These are phyloP conservation scores for Anabacerthia variegaticeps DNA, from an alignment of 2,797 vertebrate genomes.

Conservation along the genomic window DNA sequence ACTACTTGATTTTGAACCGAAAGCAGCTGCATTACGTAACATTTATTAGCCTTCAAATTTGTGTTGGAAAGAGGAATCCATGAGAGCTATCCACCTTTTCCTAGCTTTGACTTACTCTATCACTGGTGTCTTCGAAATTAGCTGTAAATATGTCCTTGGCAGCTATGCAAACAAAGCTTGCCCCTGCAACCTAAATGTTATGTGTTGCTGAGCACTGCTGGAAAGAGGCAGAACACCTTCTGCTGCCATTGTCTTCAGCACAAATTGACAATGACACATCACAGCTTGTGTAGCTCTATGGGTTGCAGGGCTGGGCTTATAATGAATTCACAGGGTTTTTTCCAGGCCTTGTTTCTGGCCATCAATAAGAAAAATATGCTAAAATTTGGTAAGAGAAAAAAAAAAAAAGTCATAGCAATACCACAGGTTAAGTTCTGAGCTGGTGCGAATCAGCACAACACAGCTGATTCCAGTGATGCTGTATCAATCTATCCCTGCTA, in stretches of 20 bases:
- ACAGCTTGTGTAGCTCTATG: background rate
- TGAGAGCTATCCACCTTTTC: background rate
- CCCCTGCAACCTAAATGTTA: background rate
- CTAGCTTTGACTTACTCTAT: background rate
- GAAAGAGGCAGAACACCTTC: background rate
- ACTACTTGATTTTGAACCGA: background rate
- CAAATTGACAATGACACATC: background rate
- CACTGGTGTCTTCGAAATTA: background rate
- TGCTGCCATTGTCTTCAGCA: background rate
- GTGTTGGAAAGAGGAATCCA: background rate
- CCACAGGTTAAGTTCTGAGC: background rate
- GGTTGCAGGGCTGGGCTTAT: background rate
- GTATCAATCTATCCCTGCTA: background rate
- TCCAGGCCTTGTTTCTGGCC: background rate
- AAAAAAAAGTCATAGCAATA: background rate
- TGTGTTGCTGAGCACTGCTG: background rate
- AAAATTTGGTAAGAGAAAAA: background rate
- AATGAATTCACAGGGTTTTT: background rate
- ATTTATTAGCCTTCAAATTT: background rate
- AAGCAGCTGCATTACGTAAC: background rate
- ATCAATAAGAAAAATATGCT: background rate
- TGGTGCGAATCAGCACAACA: background rate
- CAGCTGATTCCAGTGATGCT: background rate
- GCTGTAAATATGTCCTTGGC: background rate
- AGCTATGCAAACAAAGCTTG: background rate